A percentile compares a stretch with the other conserved stretches of the same genome.
Evolutionary conservation across 2,888 invertebrate genomes (phyloP).

Genomic region (Pachycephus smyrnensis): DNA sequence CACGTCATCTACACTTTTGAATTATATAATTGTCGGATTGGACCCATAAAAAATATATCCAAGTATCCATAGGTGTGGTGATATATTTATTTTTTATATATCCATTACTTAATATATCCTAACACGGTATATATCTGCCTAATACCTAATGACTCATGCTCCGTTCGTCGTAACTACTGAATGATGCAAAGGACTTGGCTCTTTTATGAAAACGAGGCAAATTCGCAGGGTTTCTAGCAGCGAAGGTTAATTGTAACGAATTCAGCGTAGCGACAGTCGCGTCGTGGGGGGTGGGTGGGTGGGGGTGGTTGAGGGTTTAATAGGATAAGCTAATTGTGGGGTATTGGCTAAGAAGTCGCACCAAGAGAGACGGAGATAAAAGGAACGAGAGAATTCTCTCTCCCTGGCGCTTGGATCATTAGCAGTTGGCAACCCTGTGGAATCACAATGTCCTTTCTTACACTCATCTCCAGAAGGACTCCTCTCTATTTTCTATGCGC

Average conservation of each 20-base stretch:
- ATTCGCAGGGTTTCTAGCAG: not conserved
- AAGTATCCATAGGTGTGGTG: not conserved
- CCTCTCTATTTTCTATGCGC: conserved; percentile 50
- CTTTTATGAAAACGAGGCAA: not conserved
- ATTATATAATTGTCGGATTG: not conserved
- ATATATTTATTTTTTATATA: not conserved
- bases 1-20: not conserved
- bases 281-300: not conserved
- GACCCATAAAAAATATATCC: not conserved
- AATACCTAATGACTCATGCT: not conserved
- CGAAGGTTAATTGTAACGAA: conserved; percentile 63
- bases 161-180: not conserved
- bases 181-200: not conserved
- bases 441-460: conserved; percentile 66
- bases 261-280: conserved; percentile 52
- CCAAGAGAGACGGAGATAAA: conserved; percentile 36
- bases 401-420: conserved; percentile 59
- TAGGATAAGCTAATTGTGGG: conserved; percentile 68
- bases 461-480: conserved; percentile 34
- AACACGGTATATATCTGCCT: not conserved
- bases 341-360: conserved; percentile 65
- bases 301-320: conserved; percentile 57
- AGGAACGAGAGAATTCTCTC: conserved; percentile 31
- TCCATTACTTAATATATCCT: not conserved
- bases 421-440: conserved; percentile 61